Base-by-base conservation (phyloP, 2,888 invertebrate genomes). In the Dilophus febrilis region DNA sequence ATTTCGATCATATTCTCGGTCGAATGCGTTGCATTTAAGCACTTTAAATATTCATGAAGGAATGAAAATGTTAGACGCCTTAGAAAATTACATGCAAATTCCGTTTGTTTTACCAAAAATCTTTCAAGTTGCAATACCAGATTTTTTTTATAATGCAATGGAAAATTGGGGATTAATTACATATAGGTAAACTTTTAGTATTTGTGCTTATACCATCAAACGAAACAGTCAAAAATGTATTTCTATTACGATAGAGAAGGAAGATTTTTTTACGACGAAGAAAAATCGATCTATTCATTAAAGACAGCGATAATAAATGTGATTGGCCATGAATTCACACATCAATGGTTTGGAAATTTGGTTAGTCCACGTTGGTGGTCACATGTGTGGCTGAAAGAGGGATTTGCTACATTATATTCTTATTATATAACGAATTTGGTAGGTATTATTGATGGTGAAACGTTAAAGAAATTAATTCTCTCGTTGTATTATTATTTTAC, bases 331-430 rank as follows among this genome's bases (percentile, higher is more conserved):
- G 73, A 73, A 50, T 70, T 71, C 43, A 60, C 65, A 0, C 87
- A 88, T 53, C 77, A 75, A 69, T 85, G 84, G 83, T 84, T 83
- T 51, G 84, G 84, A 1, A 76, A 83, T 53, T 67, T 75, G 47
- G 75, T 83, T 2, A 71, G 77, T 2, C 70, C 75, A 0, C 55
- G 66, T 16, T 80, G 77, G 64, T 83, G 82, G 83, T 67, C 69
- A 0, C 73, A 38, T 18, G 22, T 43, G 12, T 46, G 44, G 44
- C 32, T 82, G 1, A 82, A 77, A 51, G 81, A 81, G 53, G 82
- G 74, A 1, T 80, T 82, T 46, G 81, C 81, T 1, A 71, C 68
- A 47, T 74, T 73, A 57, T 75, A 77, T 42, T 74, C 83, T 51
- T 77, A 74, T 53, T 67, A 64, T 32, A 70, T 65, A 3, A 68